These are phyloP conservation scores for Pheosia tremula DNA, from an alignment of 2,888 invertebrate genomes.

Conservation along the genomic window DNA sequence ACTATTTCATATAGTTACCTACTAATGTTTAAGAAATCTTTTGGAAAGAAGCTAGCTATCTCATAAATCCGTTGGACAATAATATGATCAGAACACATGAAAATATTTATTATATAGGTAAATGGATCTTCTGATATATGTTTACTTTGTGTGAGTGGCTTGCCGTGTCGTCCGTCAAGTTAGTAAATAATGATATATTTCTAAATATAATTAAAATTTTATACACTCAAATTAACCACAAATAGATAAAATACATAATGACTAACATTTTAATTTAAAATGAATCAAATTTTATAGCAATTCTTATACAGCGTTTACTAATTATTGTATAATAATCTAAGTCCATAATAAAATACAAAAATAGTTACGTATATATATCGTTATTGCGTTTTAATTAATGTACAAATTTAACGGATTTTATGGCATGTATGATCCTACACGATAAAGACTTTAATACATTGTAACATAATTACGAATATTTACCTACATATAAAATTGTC, in stretches of 20 bases:
- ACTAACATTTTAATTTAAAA: background rate
- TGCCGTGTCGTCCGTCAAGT: too few species aligned
- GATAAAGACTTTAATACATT: slow-evolving; percentile 36
- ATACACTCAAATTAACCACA: too few species aligned
- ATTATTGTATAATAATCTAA: background rate
- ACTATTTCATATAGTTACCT: background rate
- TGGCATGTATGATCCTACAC: slow-evolving; percentile 18
- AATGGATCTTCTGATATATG: too few species aligned
- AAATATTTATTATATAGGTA: too few species aligned
- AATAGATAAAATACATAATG: background rate
- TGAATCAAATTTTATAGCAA: background rate
- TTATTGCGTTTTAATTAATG: slow-evolving; percentile 29
- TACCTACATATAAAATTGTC: slow-evolving; percentile 48
- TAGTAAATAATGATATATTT: too few species aligned
- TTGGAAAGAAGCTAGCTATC: background rate
- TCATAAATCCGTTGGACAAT: too few species aligned
- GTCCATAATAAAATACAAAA: slow-evolving; percentile 31
- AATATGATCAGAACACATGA: too few species aligned
- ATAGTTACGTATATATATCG: slow-evolving; percentile 34
- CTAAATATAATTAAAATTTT: too few species aligned
- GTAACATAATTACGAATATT: slow-evolving; percentile 45
- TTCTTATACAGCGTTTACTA: background rate
- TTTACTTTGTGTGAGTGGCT: too few species aligned
- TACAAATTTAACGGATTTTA: slow-evolving; percentile 31
- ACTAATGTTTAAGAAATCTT: background rate